Evolutionary conservation across 2,888 invertebrate genomes (phyloP), one percentile per base, ranked within the genome.

Genomic region (Hypolimnas misippus): DNA sequence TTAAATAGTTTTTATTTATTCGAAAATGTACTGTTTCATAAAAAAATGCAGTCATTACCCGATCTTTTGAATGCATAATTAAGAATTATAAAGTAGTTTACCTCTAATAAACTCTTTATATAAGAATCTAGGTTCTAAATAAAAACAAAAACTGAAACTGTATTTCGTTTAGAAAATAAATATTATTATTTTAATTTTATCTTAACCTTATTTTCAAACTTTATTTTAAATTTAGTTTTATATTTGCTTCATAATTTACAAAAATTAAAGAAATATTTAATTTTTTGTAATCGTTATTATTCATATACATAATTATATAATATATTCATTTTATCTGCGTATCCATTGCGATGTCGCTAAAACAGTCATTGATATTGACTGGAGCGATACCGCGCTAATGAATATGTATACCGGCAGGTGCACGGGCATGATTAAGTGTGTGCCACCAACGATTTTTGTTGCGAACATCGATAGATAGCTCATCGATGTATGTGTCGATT

Each of bases 351-450:
- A 29, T 49, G 74, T 80, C 77, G 81, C 81, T 77, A 82, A 83
- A 84, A 82, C 82, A 81, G 81, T 86, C 84, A 87, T 86, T 81
- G 84, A 84, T 84, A 83, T 78, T 79, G 83, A 83, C 82, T 81
- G 81, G 76, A 75, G 73, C 79, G 86, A 86, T 85, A 83, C 77
- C 79, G 68, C 75, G 68, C 75, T 87, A 86, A 91, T 91, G 89
- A 91, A 91, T 91, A 90, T 90, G 91, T 88, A 91, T 90, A 82
- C 73, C 49, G 77, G 89, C 90, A 90, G 90, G 89, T 90, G 89
- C 82, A 80, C 67, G 57, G 75, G 76, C 82, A 84, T 87, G 87
- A 89, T 89, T 86, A 89, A 90, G 83, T 87, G 84, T 84, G 85
- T 86, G 87, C 87, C 86, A 83, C 84, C 82, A 77, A 85, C 83